phyloP scores from a whole-genome alignment of 2,113 vertebrate species.

The Antechinus stuartii region DNA sequence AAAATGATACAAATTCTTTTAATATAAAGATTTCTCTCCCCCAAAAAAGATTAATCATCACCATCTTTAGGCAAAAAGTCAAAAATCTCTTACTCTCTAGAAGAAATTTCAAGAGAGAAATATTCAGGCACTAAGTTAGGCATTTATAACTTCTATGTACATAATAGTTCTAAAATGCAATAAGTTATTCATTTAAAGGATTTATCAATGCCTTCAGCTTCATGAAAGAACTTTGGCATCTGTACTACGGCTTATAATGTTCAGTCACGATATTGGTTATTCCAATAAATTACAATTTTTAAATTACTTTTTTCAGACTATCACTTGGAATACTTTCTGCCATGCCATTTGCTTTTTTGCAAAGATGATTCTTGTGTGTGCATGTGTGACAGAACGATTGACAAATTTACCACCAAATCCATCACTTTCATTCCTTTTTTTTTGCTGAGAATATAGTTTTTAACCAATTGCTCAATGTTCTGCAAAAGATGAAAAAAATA shows the following conservation, averaged over 20 bases:
- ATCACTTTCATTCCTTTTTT: background rate
- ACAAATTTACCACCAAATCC: background rate
- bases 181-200: constrained; percentile 23
- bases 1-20: constrained; percentile 41
- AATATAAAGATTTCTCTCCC: background rate
- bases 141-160: constrained; percentile 15
- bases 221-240: background rate
- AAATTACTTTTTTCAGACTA: constrained; percentile 10
- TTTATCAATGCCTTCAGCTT: constrained; percentile 32
- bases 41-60: constrained; percentile 7
- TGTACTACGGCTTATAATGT: background rate
- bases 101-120: constrained; percentile 13
- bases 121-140: background rate
- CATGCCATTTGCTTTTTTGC: background rate
- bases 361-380: background rate
- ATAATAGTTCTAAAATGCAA: constrained; percentile 16
- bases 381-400: background rate
- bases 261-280: constrained; percentile 3
- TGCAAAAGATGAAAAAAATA: constrained; percentile 50
- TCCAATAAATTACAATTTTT: constrained; percentile 35
- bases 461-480: constrained; percentile 66
- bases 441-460: background rate
- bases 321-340: constrained; percentile 12
- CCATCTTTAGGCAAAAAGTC: constrained; percentile 34
- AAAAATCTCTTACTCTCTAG: constrained; percentile 40